phyloP scores from a whole-genome alignment of 2,888 invertebrate species.

The Drosophila mimetica region DNA sequence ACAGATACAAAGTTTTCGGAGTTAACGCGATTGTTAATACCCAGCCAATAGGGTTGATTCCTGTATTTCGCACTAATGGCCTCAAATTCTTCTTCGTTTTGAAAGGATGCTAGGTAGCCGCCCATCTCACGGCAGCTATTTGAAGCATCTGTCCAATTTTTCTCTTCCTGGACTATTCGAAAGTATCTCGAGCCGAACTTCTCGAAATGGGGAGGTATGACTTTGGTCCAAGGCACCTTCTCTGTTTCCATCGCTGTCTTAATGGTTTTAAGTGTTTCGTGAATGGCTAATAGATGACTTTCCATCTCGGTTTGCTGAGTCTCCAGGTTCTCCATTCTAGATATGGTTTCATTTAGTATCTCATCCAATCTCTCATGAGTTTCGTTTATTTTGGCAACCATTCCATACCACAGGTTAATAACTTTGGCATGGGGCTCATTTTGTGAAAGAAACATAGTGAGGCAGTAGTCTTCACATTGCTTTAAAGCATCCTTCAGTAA shows the following conservation, averaged over 20 bases:
- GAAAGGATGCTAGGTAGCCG: not conserved
- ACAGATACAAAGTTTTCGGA: not conserved
- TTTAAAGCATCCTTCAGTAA: not conserved
- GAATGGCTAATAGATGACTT: not conserved
- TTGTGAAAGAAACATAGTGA: not conserved
- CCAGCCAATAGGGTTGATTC: conserved; percentile 2
- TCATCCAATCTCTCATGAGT: not conserved
- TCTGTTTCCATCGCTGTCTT: not conserved
- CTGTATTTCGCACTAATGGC: not conserved
- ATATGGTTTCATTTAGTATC: not conserved
- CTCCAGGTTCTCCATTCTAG: not conserved
- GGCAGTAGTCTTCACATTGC: not conserved
- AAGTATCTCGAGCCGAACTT: not conserved
- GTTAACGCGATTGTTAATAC: not conserved
- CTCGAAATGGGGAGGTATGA: not conserved
- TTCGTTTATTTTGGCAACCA: not conserved
- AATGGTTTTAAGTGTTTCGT: not conserved
- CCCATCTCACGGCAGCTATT: not conserved
- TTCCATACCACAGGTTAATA: not conserved
- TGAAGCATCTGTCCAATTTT: conserved; percentile 1
- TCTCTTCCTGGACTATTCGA: not conserved
- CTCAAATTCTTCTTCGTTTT: not conserved
- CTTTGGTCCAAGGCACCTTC: not conserved
- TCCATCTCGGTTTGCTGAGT: not conserved
- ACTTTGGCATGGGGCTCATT: not conserved